These are phyloP conservation scores for Drosophila biarmipes DNA, from an alignment of 1,140 invertebrate genomes.

Conservation along the genomic window DNA sequence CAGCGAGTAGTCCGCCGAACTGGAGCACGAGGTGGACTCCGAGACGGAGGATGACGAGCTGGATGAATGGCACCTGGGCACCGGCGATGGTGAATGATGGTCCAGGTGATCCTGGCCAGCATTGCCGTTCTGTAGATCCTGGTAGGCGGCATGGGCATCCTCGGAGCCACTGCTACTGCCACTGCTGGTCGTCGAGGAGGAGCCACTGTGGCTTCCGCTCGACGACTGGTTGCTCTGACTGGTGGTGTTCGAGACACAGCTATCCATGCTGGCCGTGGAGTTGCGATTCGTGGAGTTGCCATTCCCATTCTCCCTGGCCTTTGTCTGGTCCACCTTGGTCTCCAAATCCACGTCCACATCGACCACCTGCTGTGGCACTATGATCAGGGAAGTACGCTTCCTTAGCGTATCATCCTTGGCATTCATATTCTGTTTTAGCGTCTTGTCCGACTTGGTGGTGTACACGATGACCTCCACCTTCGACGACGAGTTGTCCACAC, in stretches of 20 bases:
- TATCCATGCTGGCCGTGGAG: slow-evolving; percentile 79
- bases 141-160: slow-evolving; percentile 75
- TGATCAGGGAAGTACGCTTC: slow-evolving; percentile 82
- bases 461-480: slow-evolving; percentile 82
- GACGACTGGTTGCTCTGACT: slow-evolving; percentile 63
- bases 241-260: slow-evolving; percentile 70
- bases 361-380: slow-evolving; percentile 76
- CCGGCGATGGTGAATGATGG: slow-evolving; percentile 18
- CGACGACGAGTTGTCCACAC: slow-evolving; percentile 53
- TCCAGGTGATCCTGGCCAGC: slow-evolving; percentile 23
- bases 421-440: slow-evolving; percentile 83
- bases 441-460: slow-evolving; percentile 80
- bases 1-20: slow-evolving; percentile 76
- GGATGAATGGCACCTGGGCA: slow-evolving; percentile 45
- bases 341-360: slow-evolving; percentile 11
- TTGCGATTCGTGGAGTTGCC: slow-evolving; percentile 62
- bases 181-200: slow-evolving; percentile 10
- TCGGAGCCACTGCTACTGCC: slow-evolving; percentile 54
- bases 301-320: slow-evolving; percentile 41
- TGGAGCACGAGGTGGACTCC: slow-evolving; percentile 62
- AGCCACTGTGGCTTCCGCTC: not conserved
- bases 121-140: slow-evolving; percentile 81
- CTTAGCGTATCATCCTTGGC: slow-evolving; percentile 81
- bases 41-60: slow-evolving; percentile 35
- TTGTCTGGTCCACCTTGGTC: not conserved